Evolutionary conservation across 1,140 invertebrate genomes (phyloP).

Genomic region (Cyrtorhinus lividipennis): DNA sequence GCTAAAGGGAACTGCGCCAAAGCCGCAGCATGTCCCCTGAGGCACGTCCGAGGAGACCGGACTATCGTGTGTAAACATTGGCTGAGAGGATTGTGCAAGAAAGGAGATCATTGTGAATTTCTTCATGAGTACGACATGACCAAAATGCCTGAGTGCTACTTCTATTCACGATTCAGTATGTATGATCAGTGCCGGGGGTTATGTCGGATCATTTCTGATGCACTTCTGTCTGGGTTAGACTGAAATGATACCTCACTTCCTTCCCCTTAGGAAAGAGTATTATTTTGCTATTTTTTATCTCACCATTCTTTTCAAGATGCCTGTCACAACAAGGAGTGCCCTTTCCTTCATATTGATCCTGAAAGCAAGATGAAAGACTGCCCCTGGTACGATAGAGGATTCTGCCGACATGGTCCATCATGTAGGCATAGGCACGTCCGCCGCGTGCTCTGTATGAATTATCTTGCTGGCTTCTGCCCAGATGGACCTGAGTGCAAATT

Average conservation of each 20-base stretch:
- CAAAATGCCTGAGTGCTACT: conserved; percentile 99
- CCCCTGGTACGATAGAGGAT: conserved; percentile 99
- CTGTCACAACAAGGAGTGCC: conserved; percentile 99
- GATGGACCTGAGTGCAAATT: conserved; percentile 92
- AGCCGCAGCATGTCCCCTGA: conserved; percentile 83
- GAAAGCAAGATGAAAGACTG: conserved; percentile 99
- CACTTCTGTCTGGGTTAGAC: too few relatives aligned
- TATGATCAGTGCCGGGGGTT: too few relatives aligned
- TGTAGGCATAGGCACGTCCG: conserved; percentile 94
- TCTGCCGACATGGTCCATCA: conserved; percentile 94
- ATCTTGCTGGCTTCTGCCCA: conserved; percentile 91
- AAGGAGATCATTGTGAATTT: conserved; percentile 99
- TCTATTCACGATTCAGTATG: conserved; percentile 87
- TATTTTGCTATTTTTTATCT: too few relatives aligned
- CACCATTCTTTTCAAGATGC: conserved; percentile 51
- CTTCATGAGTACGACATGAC: conserved; percentile 99
- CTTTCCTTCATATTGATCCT: conserved; percentile 98
- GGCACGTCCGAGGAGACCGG: conserved; percentile 91
- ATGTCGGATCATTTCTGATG: too few relatives aligned
- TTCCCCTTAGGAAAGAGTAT: too few relatives aligned
- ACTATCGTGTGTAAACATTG: conserved; percentile 99
- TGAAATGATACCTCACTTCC: too few relatives aligned
- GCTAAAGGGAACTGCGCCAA: conserved; percentile 63
- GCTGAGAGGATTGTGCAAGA: conserved; percentile 96
- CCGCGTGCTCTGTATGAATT: conserved; percentile 90